Base-by-base conservation (phyloP, 2,113 vertebrate species). In the Dasyprocta punctata region DNA sequence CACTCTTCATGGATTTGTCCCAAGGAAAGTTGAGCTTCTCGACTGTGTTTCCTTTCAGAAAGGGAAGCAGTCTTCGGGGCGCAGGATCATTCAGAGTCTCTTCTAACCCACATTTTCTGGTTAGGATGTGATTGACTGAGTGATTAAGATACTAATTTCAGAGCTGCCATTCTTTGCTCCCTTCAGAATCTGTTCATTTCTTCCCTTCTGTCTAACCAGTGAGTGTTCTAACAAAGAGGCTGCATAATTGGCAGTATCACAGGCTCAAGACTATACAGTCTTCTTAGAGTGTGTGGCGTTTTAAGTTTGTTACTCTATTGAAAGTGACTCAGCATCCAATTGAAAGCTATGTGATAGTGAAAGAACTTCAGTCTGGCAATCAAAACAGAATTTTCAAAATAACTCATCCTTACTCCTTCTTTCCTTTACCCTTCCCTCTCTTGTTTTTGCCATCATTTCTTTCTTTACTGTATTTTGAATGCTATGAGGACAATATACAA, bases 201-300 rank as follows among this genome's bases (percentile, higher is more conserved):
- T 81, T 71, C 67, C 91, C 67, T 60, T n/a, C 44, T 94, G 77
- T 90, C 88, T 85, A 19, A 69, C 90, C 90, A 94, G 38, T 89
- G 83, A 86, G 14, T 60, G 82, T 75, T 22, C 54, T 41, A 38
- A 86, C 12, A 86, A 78, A 90, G 89, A 91, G 20, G 47, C 20
- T 61, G 60, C 60, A 20, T 67, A 71, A 86, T 1, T 86, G 77
- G 52, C 73, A 73, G 47, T 3, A 22, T 52, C 61, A 5, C 14
- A 56, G 49, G 58, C 36, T 84, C 49, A 87, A 41, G 41, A 26
- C 44, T 38, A 7, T 60, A 63, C 3, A 69, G 28, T 92, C 71
- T 87, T 73, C 63, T 47, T 49, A 28, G 41, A 44, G 52, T 16
- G 13, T 67, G 6, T 49, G 47, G n/a, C 36, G 3, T 89, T 90